Evolutionary conservation across 2,113 vertebrate genomes (phyloP).

Genomic region (Lophotis ruficrista): DNA sequence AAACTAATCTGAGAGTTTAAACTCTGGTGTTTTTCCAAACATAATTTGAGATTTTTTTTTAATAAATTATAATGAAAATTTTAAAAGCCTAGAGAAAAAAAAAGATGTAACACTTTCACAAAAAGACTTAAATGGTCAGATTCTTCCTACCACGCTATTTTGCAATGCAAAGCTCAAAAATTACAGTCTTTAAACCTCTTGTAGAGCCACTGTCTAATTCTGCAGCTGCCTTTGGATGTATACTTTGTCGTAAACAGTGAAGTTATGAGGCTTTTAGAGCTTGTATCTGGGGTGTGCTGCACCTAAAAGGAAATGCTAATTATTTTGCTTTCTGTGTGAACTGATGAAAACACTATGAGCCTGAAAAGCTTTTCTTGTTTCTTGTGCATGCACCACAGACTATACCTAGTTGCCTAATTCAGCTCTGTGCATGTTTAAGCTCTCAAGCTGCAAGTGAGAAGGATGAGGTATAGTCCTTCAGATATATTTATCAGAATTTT

Average conservation of each 20-base stretch:
- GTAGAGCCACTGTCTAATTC: not conserved
- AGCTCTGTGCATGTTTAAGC: not conserved
- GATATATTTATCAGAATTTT: not conserved
- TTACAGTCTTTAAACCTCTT: not conserved
- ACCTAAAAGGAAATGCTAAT: not conserved
- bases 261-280: not conserved
- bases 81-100: not conserved
- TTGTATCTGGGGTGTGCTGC: not conserved
- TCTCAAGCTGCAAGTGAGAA: not conserved
- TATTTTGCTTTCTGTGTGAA: not conserved
- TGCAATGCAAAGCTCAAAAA: not conserved
- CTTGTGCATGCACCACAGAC: not conserved
- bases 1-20: not conserved
- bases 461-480: not conserved
- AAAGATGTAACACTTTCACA: not conserved
- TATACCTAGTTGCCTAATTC: not conserved
- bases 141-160: not conserved
- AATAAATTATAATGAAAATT: not conserved
- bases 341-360: not conserved
- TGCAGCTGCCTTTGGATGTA: not conserved
- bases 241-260: not conserved
- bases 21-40: not conserved
- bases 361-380: not conserved
- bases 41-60: not conserved
- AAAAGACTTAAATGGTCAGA: not conserved